Conservation (phyloP, 2,797 vertebrate genomes). For the Adrianichthys oophorus region DNA sequence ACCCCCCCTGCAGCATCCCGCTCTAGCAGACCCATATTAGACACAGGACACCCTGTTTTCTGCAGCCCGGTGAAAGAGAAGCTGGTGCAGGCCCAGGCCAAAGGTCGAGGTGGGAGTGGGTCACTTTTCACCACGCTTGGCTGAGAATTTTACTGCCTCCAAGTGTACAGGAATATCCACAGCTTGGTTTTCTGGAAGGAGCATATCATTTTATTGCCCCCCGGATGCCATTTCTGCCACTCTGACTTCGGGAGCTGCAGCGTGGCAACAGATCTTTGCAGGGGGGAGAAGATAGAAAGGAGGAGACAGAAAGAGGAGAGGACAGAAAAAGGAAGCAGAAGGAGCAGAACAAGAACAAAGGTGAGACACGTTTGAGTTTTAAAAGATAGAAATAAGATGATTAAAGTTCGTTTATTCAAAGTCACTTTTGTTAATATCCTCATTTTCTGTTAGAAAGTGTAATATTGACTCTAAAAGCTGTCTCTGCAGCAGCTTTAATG, state of each 20-base stretch:
- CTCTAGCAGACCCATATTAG: conserved; percentile 13
- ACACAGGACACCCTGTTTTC: conserved; percentile 42
- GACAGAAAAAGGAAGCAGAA: background rate
- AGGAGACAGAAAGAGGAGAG: conserved; percentile 2
- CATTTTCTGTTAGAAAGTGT: no score
- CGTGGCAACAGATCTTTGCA: conserved; percentile 30
- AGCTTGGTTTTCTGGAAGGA: conserved; percentile 52
- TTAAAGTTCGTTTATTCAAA: no score
- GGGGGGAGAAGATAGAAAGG: background rate
- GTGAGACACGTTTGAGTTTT: no score
- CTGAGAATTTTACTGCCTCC: conserved; percentile 43
- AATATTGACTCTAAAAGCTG: no score
- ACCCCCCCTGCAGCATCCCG: conserved; percentile 10
- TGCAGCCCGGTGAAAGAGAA: conserved; percentile 46
- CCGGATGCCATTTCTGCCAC: conserved; percentile 25
- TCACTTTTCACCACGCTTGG: conserved; percentile 58
- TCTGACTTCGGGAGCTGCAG: conserved; percentile 47
- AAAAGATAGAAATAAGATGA: no score
- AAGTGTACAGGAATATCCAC: conserved; percentile 45
- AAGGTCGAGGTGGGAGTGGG: conserved; percentile 27
- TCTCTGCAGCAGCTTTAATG: no score
- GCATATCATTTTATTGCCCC: conserved; percentile 56
- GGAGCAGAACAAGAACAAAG: conserved; percentile 21
- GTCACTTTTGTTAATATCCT: no score
- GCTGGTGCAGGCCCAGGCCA: conserved; percentile 30